phyloP scores from a whole-genome alignment of 2,113 vertebrate genomes.

The Chaenogobius annularis region DNA sequence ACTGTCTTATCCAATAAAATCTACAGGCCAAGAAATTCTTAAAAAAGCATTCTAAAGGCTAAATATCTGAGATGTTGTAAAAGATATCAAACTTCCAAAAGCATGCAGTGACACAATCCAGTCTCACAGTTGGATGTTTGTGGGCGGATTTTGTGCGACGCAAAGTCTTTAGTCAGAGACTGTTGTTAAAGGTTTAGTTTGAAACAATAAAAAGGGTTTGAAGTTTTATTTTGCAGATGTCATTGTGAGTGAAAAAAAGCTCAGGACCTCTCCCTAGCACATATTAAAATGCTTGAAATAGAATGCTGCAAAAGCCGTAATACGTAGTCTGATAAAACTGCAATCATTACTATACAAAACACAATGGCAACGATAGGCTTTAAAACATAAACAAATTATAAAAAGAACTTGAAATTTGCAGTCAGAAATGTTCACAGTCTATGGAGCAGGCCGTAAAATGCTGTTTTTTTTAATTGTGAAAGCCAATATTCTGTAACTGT shows the following conservation, averaged over 20 bases:
- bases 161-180: conserved; percentile 41
- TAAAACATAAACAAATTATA: not conserved
- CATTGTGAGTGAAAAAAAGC: conserved; percentile 31
- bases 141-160: conserved; percentile 8
- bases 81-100: not conserved
- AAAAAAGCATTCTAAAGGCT: not conserved
- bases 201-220: conserved; percentile 60
- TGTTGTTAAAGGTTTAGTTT: conserved; percentile 36
- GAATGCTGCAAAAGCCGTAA: not conserved
- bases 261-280: conserved; percentile 21
- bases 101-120: not conserved
- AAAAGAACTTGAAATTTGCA: not conserved
- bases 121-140: conserved; percentile 4
- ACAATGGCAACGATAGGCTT: not conserved
- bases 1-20: no score
- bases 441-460: not conserved
- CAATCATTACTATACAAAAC: not conserved
- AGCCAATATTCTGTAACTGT: not conserved
- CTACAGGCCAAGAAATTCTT: no score
- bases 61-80: not conserved
- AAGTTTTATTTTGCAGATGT: conserved; percentile 50
- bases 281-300: conserved; percentile 16
- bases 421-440: not conserved
- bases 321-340: not conserved
- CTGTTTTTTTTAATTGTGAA: not conserved